These are phyloP conservation scores for Enteromius afrohamiltoni DNA, from an alignment of 2,797 vertebrate genomes.

Conservation along the genomic window DNA sequence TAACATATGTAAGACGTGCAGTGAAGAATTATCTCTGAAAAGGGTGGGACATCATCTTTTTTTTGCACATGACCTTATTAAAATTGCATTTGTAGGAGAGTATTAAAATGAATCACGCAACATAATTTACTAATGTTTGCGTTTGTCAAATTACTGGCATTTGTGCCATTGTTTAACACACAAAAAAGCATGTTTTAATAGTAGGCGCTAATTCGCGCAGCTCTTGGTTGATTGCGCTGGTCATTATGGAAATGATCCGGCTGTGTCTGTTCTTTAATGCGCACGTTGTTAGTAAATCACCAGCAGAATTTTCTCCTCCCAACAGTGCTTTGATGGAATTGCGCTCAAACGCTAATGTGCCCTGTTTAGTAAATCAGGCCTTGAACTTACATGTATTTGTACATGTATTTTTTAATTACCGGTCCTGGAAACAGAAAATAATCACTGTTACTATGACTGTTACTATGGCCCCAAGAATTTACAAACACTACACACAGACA, in stretches of 20 bases:
- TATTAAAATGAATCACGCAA: background rate
- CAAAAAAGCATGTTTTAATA: background rate
- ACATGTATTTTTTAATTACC: background rate
- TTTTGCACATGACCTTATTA: background rate
- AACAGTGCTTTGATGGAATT: background rate
- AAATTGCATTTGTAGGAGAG: background rate
- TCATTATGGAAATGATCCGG: background rate
- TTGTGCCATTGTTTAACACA: background rate
- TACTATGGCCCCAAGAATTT: background rate
- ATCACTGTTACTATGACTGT: background rate
- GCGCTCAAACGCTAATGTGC: background rate
- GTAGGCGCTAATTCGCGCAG: background rate
- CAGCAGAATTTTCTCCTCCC: background rate
- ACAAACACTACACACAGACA: background rate
- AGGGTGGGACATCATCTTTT: background rate
- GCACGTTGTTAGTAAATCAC: background rate
- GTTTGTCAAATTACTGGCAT: background rate
- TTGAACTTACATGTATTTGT: background rate
- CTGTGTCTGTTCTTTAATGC: background rate
- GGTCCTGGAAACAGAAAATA: background rate
- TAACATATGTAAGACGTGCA: constrained; percentile 26
- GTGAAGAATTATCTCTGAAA: background rate
- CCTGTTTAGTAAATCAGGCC: background rate
- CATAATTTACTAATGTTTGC: background rate
- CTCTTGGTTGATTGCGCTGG: background rate